Base-by-base conservation (phyloP, 2,113 vertebrate species). In the Archocentrus centrarchus region DNA sequence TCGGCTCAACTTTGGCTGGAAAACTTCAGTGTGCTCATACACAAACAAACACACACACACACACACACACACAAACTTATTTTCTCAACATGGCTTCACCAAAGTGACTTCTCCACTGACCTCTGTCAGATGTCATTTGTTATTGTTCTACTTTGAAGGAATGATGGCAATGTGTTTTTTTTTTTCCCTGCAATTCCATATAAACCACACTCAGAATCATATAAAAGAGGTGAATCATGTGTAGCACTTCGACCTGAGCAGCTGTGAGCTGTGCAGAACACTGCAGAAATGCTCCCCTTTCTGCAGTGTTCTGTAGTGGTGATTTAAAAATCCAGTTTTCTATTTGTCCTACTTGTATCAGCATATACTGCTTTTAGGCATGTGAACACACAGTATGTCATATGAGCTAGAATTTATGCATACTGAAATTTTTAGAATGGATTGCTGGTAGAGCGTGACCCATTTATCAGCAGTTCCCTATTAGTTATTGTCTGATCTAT, bases 1-100 rank as follows among this genome's bases (percentile, higher is more conserved):
- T 79, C 59, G 0, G 79, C 85, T 87, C 78, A 80, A 89, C 58
- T 14, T 76, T 86, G 88, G 86, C 83, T 91, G 88, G 82, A 88
- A 90, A 91, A 84, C 83, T 83, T 90, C 89, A 84, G 2, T 50
- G 64, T 50, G 24, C 39, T 15, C 62, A 66, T 57, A 50, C 35
- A 61, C 58, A 64, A 75, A 59, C 47, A 37, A 39, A 55, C 75
- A 50, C 75, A 59, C 79, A 83, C 62, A 59, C 75, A 50, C 75
- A 59, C 79, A 83, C 62, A 59, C 75, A 82, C 79, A 58, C 60
- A 59, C 64, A 75, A 62, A 24, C 59, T 27, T 63, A 59, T 82
- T 91, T 87, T 83, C 77, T 70, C 81, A 83, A 73, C 61, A 81
- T 24, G 11, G 79, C 70, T 85, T 88, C 83, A 81, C 79, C 81